These are phyloP conservation scores for Channallabes apus DNA, from an alignment of 2,797 vertebrate genomes.

Conservation along the genomic window DNA sequence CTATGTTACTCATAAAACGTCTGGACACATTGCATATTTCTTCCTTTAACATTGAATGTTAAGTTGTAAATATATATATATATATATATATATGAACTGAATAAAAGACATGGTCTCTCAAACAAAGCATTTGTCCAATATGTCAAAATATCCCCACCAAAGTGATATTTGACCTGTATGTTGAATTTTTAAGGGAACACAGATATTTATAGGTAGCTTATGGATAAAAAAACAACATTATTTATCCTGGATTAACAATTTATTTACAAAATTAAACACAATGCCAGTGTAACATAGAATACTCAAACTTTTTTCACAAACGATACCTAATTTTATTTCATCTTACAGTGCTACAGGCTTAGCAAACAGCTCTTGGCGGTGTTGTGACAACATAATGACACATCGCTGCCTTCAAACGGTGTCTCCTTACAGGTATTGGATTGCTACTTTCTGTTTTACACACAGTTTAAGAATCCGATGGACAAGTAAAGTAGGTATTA, in stretches of 20 bases:
- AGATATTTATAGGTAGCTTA: neutral
- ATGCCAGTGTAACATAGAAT: neutral
- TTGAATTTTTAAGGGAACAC: neutral
- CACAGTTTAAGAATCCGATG: neutral
- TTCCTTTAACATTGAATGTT: too few species aligned
- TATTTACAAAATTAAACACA: too few species aligned
- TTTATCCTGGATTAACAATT: neutral
- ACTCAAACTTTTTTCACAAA: neutral
- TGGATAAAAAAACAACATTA: neutral
- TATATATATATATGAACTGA: neutral
- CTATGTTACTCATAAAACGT: neutral
- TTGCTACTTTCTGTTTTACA: conserved; percentile 5
- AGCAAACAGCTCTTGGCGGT: neutral
- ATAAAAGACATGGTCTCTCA: neutral
- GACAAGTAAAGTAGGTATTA: neutral
- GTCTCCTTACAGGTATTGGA: neutral
- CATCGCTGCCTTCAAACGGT: neutral
- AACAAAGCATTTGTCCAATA: neutral
- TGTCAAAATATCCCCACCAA: neutral
- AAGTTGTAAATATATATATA: too few species aligned
- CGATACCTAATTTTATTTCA: neutral
- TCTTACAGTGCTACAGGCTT: neutral
- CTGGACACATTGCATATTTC: too few species aligned
- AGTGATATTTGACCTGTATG: neutral
- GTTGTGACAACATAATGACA: conserved; percentile 9